Conservation (phyloP, 2,888 invertebrate genomes). For the Rhogogaster chlorosoma region DNA sequence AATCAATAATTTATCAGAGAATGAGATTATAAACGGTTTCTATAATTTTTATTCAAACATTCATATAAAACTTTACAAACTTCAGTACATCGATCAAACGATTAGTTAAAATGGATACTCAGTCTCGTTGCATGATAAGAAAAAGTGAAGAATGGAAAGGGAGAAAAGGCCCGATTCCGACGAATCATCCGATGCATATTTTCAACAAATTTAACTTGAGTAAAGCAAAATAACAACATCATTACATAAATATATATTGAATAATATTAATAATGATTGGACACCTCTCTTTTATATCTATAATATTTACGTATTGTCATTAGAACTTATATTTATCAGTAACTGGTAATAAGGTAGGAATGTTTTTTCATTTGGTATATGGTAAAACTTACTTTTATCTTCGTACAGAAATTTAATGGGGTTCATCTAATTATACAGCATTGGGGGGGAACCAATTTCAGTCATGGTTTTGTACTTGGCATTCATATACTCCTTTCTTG, state of each 20-base stretch:
- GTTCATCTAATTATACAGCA: not conserved
- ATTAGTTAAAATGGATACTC: conserved; percentile 11
- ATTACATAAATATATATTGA: not conserved
- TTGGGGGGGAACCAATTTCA: not conserved
- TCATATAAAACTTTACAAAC: conserved; percentile 65
- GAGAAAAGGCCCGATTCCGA: not conserved
- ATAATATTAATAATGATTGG: not conserved
- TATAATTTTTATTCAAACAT: conserved; percentile 62
- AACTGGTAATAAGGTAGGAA: conserved; percentile 24
- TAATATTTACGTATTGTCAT: conserved; percentile 6
- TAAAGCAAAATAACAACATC: not conserved
- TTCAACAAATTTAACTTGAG: not conserved
- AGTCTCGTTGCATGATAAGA: conserved; percentile 45
- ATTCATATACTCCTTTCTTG: not conserved
- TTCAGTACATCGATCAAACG: conserved; percentile 52
- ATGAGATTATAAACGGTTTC: not conserved
- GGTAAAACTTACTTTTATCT: not conserved
- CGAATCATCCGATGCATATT: not conserved
- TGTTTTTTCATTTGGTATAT: conserved; percentile 38
- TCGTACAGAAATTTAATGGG: not conserved
- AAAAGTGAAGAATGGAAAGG: not conserved
- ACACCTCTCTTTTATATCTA: not conserved
- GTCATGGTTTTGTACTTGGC: not conserved
- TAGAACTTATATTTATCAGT: conserved; percentile 1
- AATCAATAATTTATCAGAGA: not conserved